phyloP scores from a whole-genome alignment of 2,888 invertebrate genomes.

The Altica lythri region DNA sequence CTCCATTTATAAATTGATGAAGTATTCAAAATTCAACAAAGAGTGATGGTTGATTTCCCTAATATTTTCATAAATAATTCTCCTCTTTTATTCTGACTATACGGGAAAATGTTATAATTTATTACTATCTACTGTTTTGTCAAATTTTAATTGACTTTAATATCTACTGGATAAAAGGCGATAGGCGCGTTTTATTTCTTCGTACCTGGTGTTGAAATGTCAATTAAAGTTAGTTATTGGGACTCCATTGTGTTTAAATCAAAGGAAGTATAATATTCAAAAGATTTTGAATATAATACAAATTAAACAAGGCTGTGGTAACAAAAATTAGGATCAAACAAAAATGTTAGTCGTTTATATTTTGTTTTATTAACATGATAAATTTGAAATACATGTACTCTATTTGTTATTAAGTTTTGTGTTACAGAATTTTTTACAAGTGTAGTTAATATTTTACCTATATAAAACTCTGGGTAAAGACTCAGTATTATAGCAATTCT shows the following conservation, averaged over 20 bases:
- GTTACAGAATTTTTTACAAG: too few species aligned
- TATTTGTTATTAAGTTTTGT: too few species aligned
- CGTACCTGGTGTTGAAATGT: neutral
- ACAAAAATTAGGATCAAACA: too few species aligned
- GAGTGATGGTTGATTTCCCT: conserved; percentile 6
- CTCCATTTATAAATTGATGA: neutral
- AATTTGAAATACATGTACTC: too few species aligned
- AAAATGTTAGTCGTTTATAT: too few species aligned
- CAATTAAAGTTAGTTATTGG: too few species aligned
- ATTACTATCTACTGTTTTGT: conserved; percentile 3
- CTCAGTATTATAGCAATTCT: too few species aligned
- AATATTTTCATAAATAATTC: conserved; percentile 11
- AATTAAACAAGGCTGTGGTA: too few species aligned
- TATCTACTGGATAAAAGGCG: neutral
- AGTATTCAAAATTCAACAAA: conserved; percentile 15
- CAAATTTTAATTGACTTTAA: conserved; percentile 3
- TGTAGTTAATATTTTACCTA: too few species aligned
- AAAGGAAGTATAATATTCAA: neutral
- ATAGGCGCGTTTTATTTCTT: neutral
- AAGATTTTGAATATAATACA: too few species aligned
- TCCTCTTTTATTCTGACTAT: conserved; percentile 2
- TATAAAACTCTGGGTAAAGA: too few species aligned
- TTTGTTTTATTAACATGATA: too few species aligned
- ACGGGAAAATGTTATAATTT: conserved; percentile 8
- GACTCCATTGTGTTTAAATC: neutral